These are phyloP conservation scores for Congeria kusceri DNA, from an alignment of 2,888 invertebrate species.

Conservation along the genomic window DNA sequence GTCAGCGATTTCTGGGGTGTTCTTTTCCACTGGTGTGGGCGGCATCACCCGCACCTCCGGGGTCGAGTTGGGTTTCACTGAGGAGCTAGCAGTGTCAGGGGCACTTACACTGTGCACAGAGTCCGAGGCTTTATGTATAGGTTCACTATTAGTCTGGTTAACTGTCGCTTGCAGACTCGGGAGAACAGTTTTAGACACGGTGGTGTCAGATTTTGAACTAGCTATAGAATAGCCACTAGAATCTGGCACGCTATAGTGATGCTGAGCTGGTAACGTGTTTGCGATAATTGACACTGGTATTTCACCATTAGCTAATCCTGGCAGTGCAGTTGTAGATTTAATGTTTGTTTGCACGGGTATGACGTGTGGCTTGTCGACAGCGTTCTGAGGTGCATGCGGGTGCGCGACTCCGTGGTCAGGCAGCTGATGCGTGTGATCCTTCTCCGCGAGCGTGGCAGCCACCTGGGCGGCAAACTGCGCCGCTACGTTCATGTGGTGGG, in stretches of 20 bases:
- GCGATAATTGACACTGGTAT: neutral
- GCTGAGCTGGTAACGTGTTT: neutral
- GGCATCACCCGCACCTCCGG: constrained; percentile 60
- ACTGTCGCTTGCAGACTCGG: neutral
- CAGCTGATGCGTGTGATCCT: constrained; percentile 9
- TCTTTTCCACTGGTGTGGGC: constrained; percentile 61
- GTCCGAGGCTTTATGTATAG: constrained; percentile 14
- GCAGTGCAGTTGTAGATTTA: neutral
- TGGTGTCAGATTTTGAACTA: neutral
- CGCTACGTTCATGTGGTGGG: constrained; percentile 65
- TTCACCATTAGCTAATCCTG: neutral
- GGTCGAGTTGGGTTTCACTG: constrained; percentile 17
- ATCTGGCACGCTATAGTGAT: neutral
- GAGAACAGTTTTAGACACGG: neutral
- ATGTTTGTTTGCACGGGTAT: neutral
- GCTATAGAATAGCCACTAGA: too few species aligned
- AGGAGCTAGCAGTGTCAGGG: constrained; percentile 20
- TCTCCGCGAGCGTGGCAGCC: constrained; percentile 53
- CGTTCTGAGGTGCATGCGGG: neutral
- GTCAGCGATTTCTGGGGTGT: constrained; percentile 41
- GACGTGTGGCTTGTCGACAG: neutral
- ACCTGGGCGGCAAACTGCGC: constrained; percentile 79
- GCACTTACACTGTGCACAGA: constrained; percentile 39
- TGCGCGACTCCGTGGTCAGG: constrained; percentile 4
- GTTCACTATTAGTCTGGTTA: neutral